Conservation (phyloP, 92 coral and sea anemone species). For the Epizoanthus stellaris region DNA sequence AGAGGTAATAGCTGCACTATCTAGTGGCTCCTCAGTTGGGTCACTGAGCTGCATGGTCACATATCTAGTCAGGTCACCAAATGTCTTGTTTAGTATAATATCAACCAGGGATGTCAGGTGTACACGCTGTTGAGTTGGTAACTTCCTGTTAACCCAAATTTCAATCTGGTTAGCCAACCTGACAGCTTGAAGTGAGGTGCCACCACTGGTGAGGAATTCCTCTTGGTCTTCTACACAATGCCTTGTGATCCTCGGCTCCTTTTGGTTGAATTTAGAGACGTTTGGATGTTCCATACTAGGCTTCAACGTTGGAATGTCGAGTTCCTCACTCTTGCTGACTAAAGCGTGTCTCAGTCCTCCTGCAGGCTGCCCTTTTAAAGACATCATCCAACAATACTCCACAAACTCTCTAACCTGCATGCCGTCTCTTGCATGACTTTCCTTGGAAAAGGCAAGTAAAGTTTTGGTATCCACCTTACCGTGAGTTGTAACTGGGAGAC, state of each 20-base stretch:
- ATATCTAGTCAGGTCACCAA: constrained; percentile 70
- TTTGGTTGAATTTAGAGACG: not conserved
- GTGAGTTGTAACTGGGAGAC: constrained; percentile 85
- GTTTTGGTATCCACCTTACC: constrained; percentile 82
- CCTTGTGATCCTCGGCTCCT: not conserved
- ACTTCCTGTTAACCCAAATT: constrained; percentile 1
- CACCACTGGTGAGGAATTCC: constrained; percentile 80
- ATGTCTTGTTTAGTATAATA: constrained; percentile 72
- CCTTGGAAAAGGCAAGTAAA: constrained; percentile 39
- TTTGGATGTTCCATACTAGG: not conserved
- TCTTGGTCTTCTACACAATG: constrained; percentile 45
- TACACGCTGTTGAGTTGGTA: constrained; percentile 21
- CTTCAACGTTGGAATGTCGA: not conserved
- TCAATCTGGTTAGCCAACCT: constrained; percentile 62
- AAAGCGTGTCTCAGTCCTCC: not conserved
- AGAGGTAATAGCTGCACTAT: not conserved
- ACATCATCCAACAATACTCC: constrained; percentile 42
- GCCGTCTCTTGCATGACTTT: not conserved
- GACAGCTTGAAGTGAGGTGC: constrained; percentile 82
- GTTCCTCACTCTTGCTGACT: not conserved
- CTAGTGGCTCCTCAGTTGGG: not conserved
- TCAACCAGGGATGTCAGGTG: constrained; percentile 74
- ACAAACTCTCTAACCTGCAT: constrained; percentile 47
- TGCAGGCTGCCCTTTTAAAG: constrained; percentile 1
- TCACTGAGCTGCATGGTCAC: constrained; percentile 41